Evolutionary conservation across 2,888 invertebrate genomes (phyloP).

Genomic region (Acanthopleura granulata): DNA sequence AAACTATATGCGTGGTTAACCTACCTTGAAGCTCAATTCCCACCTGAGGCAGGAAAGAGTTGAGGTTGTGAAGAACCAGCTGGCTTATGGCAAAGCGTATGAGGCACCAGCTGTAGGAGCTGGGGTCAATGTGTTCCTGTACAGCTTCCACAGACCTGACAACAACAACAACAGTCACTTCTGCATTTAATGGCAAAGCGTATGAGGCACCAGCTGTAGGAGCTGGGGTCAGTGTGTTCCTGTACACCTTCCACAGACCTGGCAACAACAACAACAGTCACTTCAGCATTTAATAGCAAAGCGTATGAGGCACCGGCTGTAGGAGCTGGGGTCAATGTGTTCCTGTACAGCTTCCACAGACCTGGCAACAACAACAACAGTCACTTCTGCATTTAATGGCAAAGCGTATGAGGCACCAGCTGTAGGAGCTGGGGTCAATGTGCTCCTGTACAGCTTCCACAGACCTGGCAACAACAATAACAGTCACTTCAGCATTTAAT

Average conservation of each 20-base stretch:
- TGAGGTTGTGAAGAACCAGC: slow-evolving; percentile 85
- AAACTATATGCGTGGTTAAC: too few species aligned
- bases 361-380: not conserved
- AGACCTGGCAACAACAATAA: not conserved
- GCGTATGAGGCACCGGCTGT: slow-evolving; percentile 95
- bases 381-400: slow-evolving; percentile 74
- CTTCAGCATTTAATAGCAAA: slow-evolving; percentile 77
- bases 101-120: slow-evolving; percentile 96
- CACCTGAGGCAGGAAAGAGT: slow-evolving; percentile 87
- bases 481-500: slow-evolving; percentile 70
- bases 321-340: slow-evolving; percentile 93
- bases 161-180: too few species aligned
- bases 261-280: not conserved
- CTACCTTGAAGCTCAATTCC: slow-evolving; percentile 91
- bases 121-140: slow-evolving; percentile 89
- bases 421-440: slow-evolving; percentile 92
- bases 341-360: slow-evolving; percentile 71
- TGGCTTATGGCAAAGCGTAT: slow-evolving; percentile 90
- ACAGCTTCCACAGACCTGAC: slow-evolving; percentile 29
- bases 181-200: slow-evolving; percentile 80
- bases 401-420: slow-evolving; percentile 94
- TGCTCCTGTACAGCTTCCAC: slow-evolving; percentile 76
- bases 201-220: slow-evolving; percentile 96
- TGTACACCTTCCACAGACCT: slow-evolving; percentile 33
- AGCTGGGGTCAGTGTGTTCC: slow-evolving; percentile 93